A percentile compares a stretch with the other conserved stretches of the same genome.
phyloP scores from a whole-genome alignment of 2,113 vertebrate genomes.

The Vulpes vulpes region DNA sequence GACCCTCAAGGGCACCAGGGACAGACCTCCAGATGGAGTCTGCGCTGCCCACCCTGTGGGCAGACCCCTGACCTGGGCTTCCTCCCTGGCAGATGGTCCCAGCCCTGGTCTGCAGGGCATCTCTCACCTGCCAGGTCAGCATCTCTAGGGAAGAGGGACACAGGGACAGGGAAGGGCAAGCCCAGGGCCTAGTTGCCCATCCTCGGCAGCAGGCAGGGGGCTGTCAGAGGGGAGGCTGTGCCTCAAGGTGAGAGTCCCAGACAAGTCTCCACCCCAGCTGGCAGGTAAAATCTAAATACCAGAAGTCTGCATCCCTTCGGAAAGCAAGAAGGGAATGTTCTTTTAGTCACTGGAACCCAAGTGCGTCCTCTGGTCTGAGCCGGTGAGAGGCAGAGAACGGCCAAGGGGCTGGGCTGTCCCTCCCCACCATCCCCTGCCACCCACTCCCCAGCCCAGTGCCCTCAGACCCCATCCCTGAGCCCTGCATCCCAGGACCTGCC shows the following conservation, averaged over 20 bases:
- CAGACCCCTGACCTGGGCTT: no score
- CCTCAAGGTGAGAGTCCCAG: neutral
- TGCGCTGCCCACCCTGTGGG: rapidly evolving
- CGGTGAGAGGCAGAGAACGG: neutral
- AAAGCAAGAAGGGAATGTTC: rapidly evolving
- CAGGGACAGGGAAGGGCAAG: neutral
- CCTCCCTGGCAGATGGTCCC: neutral
- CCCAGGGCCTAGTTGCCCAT: neutral
- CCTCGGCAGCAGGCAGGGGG: rapidly evolving
- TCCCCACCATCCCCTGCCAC: neutral
- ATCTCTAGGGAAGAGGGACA: neutral
- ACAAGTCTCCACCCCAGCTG: neutral
- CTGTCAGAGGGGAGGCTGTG: neutral
- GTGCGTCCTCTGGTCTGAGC: neutral
- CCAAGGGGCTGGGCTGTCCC: neutral
- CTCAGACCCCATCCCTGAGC: neutral
- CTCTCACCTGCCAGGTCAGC: neutral
- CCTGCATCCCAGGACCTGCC: neutral
- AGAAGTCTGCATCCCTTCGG: rapidly evolving
- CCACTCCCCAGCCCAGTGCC: neutral
- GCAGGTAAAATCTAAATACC: neutral
- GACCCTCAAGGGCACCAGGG: neutral
- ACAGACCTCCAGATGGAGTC: no score
- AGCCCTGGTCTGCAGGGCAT: neutral
- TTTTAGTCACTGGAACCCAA: rapidly evolving